Conservation (phyloP, 2,797 vertebrate species). For the Moxostoma hubbsi region DNA sequence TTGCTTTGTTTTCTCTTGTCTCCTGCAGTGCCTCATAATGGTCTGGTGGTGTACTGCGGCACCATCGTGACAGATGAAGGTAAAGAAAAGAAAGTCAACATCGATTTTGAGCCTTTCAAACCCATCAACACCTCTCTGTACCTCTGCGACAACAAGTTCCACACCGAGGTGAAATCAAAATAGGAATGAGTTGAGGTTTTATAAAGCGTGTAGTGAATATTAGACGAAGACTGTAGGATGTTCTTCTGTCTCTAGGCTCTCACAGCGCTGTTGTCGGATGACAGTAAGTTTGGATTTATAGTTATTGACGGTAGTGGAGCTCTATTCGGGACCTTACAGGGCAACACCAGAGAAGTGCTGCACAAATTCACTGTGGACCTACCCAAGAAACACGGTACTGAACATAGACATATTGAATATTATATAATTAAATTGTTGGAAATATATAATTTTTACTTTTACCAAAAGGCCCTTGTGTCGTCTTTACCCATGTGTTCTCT, state of each 20-base stretch:
- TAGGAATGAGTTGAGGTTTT: constrained; percentile 60
- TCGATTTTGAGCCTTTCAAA: constrained; percentile 99
- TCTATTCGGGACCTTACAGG: constrained; percentile 96
- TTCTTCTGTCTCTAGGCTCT: constrained; percentile 80
- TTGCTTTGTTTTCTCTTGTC: background rate
- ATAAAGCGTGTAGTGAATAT: background rate
- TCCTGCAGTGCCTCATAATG: constrained; percentile 94
- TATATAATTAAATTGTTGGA: no score
- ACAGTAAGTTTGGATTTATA: constrained; percentile 99
- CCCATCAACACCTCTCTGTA: constrained; percentile 99
- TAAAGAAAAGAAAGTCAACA: constrained; percentile 99
- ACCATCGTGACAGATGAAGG: constrained; percentile 99
- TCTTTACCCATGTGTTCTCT: background rate
- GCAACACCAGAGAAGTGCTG: constrained; percentile 97
- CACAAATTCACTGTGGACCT: constrained; percentile 99
- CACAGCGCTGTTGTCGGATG: constrained; percentile 94
- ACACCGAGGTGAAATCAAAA: constrained; percentile 87
- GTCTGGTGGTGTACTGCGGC: constrained; percentile 99
- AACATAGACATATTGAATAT: background rate
- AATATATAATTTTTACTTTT: background rate
- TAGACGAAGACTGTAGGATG: constrained; percentile 13
- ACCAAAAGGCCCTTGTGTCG: background rate
- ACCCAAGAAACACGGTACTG: constrained; percentile 97
- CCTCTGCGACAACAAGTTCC: constrained; percentile 99
- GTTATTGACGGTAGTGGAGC: constrained; percentile 98